phyloP scores from a whole-genome alignment of 1,140 invertebrate species.

The Lethrus apterus region DNA sequence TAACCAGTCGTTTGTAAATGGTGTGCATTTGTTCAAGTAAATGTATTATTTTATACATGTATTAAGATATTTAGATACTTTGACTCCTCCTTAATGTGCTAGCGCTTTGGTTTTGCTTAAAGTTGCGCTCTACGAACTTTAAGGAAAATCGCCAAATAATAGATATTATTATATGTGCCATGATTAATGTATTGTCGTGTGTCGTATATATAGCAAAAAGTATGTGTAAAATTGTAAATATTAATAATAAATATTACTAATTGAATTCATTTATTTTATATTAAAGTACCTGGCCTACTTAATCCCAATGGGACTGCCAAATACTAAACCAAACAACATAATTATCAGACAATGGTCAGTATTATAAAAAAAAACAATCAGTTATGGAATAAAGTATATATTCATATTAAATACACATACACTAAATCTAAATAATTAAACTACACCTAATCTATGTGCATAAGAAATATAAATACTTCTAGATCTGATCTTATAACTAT shows the following conservation, averaged over 20 bases:
- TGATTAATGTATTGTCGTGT: slow-evolving; percentile 29
- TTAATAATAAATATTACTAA: slow-evolving; percentile 20
- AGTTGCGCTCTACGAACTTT: slow-evolving; percentile 5
- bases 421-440: slow-evolving; percentile 7
- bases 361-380: no score
- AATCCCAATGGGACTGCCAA: no score
- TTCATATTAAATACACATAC: slow-evolving; percentile 13
- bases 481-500: slow-evolving; percentile 1
- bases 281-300: no score
- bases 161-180: slow-evolving; percentile 30
- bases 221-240: slow-evolving; percentile 36
- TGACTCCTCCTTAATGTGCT: slow-evolving; percentile 14
- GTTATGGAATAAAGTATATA: slow-evolving; percentile 13
- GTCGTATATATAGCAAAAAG: slow-evolving; percentile 29
- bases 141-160: slow-evolving; percentile 14
- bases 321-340: no score
- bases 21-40: slow-evolving; percentile 12
- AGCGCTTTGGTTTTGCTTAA: slow-evolving; percentile 12
- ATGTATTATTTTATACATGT: slow-evolving; percentile 15
- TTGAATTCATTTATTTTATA: slow-evolving; percentile 1
- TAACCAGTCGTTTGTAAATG: slow-evolving; percentile 1
- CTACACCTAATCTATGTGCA: slow-evolving; percentile 10
- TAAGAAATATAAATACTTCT: slow-evolving; percentile 12
- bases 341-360: no score
- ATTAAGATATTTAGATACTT: slow-evolving; percentile 10